Percentiles rank a stretch among this genome's conserved stretches.
These are phyloP conservation scores for Apogon hyalosoma DNA, from an alignment of 2,797 vertebrate species.

Conservation along the genomic window DNA sequence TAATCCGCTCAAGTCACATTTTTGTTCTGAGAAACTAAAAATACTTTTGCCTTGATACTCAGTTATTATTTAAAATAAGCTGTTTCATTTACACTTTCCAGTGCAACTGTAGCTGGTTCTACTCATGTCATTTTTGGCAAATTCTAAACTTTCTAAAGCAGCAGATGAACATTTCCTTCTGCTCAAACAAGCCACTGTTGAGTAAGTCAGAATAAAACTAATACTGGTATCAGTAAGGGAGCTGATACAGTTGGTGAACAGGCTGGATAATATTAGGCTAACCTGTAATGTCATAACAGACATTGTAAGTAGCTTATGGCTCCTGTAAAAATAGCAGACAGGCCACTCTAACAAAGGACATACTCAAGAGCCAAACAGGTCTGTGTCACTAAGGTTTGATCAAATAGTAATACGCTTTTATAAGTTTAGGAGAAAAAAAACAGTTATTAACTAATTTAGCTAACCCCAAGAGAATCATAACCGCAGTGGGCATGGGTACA, in stretches of 20 bases:
- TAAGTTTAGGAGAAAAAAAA: not conserved
- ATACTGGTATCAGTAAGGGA: slow-evolving; percentile 35
- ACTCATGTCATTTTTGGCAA: slow-evolving; percentile 3
- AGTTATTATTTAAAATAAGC: slow-evolving; percentile 22
- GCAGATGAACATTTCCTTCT: slow-evolving; percentile 28
- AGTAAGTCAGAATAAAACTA: slow-evolving; percentile 20
- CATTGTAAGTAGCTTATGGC: slow-evolving; percentile 72
- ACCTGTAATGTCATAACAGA: slow-evolving; percentile 63
- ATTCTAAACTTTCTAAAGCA: slow-evolving; percentile 29
- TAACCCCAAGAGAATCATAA: not conserved
- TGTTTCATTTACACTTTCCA: not conserved
- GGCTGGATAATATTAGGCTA: slow-evolving; percentile 65
- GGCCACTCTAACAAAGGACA: slow-evolving; percentile 59
- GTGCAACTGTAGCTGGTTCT: not conserved
- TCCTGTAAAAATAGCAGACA: slow-evolving; percentile 71
- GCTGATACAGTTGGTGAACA: slow-evolving; percentile 31
- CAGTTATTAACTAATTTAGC: slow-evolving; percentile 7
- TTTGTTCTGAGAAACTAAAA: slow-evolving; percentile 39
- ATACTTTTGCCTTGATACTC: slow-evolving; percentile 26
- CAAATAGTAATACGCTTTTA: slow-evolving; percentile 11
- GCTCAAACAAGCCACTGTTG: slow-evolving; percentile 20
- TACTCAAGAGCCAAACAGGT: slow-evolving; percentile 46
- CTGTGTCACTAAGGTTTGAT: slow-evolving; percentile 26
- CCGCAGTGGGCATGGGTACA: not conserved
- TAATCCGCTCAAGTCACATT: slow-evolving; percentile 28